Evolutionary conservation across 2,888 invertebrate species (phyloP).

Genomic region (Sabatieria punctata): DNA sequence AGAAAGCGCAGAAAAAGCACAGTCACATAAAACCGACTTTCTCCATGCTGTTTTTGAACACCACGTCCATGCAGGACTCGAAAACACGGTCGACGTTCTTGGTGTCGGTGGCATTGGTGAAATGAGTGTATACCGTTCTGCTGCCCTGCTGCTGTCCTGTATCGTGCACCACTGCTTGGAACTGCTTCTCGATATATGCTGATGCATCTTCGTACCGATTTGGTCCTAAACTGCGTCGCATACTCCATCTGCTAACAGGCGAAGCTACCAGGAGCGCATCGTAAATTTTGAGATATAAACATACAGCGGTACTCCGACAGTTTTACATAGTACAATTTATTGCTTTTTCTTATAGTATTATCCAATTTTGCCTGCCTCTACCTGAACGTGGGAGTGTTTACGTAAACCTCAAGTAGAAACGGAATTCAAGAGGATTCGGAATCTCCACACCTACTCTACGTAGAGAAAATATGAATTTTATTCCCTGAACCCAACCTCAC

Average conservation of each 20-base stretch:
- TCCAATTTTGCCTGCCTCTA: no score
- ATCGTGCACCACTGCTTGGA: conserved; percentile 22
- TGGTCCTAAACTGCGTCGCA: conserved; percentile 18
- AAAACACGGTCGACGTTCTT: conserved; percentile 30
- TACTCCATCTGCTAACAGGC: not conserved
- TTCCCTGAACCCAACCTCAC: no score
- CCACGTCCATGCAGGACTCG: conserved; percentile 26
- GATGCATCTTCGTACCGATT: conserved; percentile 25
- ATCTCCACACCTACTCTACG: no score
- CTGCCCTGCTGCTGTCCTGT: conserved; percentile 24
- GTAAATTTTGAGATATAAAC: no score
- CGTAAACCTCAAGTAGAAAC: no score
- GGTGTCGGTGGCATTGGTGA: conserved; percentile 35
- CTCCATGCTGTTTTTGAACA: conserved; percentile 26
- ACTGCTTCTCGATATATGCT: conserved; percentile 31
- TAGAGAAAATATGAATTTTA: no score
- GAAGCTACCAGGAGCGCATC: conserved; percentile 6
- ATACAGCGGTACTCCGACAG: no score
- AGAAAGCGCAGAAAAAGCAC: no score
- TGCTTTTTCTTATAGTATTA: no score
- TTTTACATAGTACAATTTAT: no score
- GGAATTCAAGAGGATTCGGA: no score
- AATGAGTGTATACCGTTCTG: conserved; percentile 33
- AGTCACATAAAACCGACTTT: conserved; percentile 25
- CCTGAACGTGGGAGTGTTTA: no score